Conservation (phyloP, 1,140 invertebrate genomes). For the Leptinotarsa undecemlineata region DNA sequence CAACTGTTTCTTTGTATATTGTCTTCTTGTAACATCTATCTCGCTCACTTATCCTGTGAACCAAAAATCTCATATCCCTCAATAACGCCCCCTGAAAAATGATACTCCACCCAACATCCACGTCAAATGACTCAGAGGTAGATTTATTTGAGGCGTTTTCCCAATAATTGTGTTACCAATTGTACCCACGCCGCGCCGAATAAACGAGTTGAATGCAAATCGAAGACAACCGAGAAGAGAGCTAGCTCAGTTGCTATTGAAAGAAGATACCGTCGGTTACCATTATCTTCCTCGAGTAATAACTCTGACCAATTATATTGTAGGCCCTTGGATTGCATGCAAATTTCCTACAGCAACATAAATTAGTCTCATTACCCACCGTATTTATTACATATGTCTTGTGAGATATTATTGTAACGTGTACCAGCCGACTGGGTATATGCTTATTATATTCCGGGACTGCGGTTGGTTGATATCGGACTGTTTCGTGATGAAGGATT, state of each 20-base stretch:
- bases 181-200: constrained; percentile 2
- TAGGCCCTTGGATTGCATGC: not conserved
- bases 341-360: constrained; percentile 8
- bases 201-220: constrained; percentile 10
- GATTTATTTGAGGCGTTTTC: not conserved
- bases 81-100: not conserved
- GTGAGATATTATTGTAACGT: constrained; percentile 6
- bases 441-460: not conserved
- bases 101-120: not conserved
- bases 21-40: too few species aligned
- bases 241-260: not conserved
- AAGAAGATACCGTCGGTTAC: constrained; percentile 17
- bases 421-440: not conserved
- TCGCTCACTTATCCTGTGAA: too few species aligned
- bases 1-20: too few species aligned
- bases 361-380: constrained; percentile 25
- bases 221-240: not conserved
- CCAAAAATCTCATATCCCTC: too few species aligned
- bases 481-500: too few species aligned
- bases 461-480: not conserved
- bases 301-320: constrained; percentile 23
- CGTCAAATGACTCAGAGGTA: not conserved
- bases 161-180: constrained; percentile 8
- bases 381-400: constrained; percentile 24
- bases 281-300: constrained; percentile 18